A percentile compares a stretch with the other conserved stretches of the same genome.
Evolutionary conservation across 30 jellyfish, hydroid and myxozoan genomes (phyloP).

Genomic region (Nemopilema nomurai): DNA sequence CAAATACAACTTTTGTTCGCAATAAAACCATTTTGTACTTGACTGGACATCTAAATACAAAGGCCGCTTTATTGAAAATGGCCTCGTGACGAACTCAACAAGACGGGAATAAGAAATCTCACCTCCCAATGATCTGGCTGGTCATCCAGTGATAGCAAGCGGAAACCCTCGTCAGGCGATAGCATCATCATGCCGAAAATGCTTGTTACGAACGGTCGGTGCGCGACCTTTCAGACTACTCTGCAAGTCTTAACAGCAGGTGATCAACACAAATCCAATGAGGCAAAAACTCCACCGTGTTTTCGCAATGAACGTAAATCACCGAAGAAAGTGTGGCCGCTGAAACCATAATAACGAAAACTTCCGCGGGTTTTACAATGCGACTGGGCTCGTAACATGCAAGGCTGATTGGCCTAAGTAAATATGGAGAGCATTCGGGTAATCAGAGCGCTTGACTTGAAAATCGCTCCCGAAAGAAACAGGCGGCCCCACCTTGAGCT

Average conservation of each 20-base stretch:
- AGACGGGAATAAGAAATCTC: conserved; percentile 1
- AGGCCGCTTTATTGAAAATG: no score
- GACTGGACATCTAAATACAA: no score
- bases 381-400: background rate
- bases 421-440: background rate
- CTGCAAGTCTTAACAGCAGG: background rate
- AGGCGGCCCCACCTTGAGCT: background rate
- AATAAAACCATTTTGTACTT: background rate
- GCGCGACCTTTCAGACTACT: background rate
- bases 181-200: conserved; percentile 27
- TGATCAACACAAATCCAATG: background rate
- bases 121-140: conserved; percentile 65
- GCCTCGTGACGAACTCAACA: no score
- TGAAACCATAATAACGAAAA: background rate
- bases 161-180: conserved; percentile 53
- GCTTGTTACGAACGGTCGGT: background rate
- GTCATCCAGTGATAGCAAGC: conserved; percentile 39
- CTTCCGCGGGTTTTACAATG: background rate
- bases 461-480: background rate
- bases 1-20: background rate
- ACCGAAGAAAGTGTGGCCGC: background rate
- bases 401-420: background rate
- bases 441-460: background rate
- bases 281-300: background rate
- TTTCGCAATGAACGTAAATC: background rate